Evolutionary conservation across 1,140 invertebrate species (phyloP).

Genomic region (Drosophila varians): DNA sequence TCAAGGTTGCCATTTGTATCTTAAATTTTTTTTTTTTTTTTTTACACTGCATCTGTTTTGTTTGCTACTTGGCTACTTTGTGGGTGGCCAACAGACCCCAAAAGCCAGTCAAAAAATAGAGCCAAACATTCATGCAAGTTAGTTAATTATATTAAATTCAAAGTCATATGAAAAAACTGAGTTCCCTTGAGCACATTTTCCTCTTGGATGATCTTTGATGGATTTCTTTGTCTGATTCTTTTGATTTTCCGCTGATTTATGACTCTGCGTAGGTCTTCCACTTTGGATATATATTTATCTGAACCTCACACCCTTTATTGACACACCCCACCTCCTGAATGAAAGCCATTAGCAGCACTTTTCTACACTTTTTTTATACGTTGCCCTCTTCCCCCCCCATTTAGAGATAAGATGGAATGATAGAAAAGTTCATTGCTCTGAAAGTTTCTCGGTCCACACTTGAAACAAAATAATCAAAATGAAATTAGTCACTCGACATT

Average conservation of each 20-base stretch:
- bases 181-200: neutral
- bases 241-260: conserved; percentile 44
- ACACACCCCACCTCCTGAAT: conserved; percentile 19
- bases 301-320: conserved; percentile 11
- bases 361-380: conserved; percentile 13
- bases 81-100: neutral
- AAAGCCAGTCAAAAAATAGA: too few relatives aligned
- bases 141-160: too few relatives aligned
- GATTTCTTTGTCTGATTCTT: conserved; percentile 19
- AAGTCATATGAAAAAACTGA: too few relatives aligned
- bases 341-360: conserved; percentile 38
- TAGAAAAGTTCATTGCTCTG: conserved; percentile 36
- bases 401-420: conserved; percentile 25
- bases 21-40: conserved; percentile 18
- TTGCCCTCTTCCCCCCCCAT: conserved; percentile 15
- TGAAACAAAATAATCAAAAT: conserved; percentile 44
- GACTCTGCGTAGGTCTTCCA: conserved; percentile 21
- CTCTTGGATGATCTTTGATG: conserved; percentile 17
- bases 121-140: too few relatives aligned
- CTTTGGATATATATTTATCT: conserved; percentile 9
- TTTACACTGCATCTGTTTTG: conserved; percentile 5
- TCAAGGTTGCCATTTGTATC: conserved; percentile 33
- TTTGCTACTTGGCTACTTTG: neutral
- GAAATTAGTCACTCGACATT: conserved; percentile 42
- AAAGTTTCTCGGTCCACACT: conserved; percentile 14